Base-by-base conservation (phyloP, 2,113 vertebrate species). In the Ameiurus melas region DNA sequence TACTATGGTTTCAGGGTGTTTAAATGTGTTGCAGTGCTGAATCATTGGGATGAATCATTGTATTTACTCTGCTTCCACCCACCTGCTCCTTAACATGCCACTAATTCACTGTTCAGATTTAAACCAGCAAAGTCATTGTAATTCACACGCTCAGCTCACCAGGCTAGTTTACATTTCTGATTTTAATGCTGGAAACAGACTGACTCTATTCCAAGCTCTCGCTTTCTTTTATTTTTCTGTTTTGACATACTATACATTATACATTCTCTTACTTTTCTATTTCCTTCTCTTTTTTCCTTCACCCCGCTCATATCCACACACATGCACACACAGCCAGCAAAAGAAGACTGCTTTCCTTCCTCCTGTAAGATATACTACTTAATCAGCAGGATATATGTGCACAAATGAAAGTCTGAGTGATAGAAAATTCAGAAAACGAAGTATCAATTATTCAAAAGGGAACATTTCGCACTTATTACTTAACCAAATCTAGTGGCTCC, bases 391-490 rank as follows among this genome's bases (percentile, higher is more conserved):
- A 91, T 91, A 90, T 92, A 90, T 90, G 89, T 78, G 87, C 87
- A 84, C 87, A 92, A 90, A 91, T 91, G 90, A 92, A 88, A 91
- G 89, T 89, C 89, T 92, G 92, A 93, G 91, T 91, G 86, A 90
- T 85, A 90, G 89, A 91, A 89, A 91, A 91, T 64, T 90, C 83
- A 83, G 91, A 64, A 75, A 89, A 89, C 86, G 89, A 89, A 85
- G 79, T 86, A 95, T 94, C 93, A 93, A 93, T 94, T 93, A 94
- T 94, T 94, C 92, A 94, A 89, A 80, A 90, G 66, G 68, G 90
- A 93, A 94, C 90, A 93, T 93, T 92, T 93, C 93, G 92, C 90
- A 91, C 91, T 93, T 94, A 93, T 93, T 92, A 92, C 92, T 93
- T 92, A 92, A 94, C 92, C 92, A 92, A 94, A 94, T 93, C 92